Conservation (phyloP, 2,113 vertebrate genomes). For the Apus apus region DNA sequence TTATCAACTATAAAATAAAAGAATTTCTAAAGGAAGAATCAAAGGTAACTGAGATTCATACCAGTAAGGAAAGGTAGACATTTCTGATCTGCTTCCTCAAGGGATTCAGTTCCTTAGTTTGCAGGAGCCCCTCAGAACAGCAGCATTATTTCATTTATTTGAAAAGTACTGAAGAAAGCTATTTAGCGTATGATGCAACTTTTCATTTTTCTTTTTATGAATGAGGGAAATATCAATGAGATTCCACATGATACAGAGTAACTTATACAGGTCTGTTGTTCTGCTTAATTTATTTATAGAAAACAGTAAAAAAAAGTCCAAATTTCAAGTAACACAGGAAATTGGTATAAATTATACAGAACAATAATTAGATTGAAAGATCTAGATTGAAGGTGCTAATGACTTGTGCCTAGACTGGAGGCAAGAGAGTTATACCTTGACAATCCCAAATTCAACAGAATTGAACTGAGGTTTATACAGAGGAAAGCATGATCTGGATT, state of each 20-base stretch:
- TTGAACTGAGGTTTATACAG: slow-evolving; percentile 85
- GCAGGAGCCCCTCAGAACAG: background rate
- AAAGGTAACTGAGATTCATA: background rate
- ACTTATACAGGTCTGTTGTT: background rate
- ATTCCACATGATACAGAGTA: background rate
- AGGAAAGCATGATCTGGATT: slow-evolving; percentile 82
- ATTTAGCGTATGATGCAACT: background rate
- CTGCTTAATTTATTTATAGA: background rate
- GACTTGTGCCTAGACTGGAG: slow-evolving; percentile 18
- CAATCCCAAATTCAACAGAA: slow-evolving; percentile 85
- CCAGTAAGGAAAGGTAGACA: background rate
- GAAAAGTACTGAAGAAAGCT: background rate
- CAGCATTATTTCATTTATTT: background rate
- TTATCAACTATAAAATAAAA: background rate
- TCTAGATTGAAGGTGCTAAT: background rate
- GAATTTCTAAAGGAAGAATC: background rate
- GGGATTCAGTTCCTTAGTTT: background rate
- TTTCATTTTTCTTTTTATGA: background rate
- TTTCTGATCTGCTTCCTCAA: background rate
- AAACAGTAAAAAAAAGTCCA: background rate
- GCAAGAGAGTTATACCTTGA: slow-evolving; percentile 44
- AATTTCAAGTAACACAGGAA: background rate
- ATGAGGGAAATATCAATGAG: background rate
- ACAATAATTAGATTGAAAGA: background rate
- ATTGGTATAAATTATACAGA: background rate